A percentile compares a stretch with the other conserved stretches of the same genome.
phyloP scores from a whole-genome alignment of 2,797 vertebrate genomes.

The Alfaro cultratus region DNA sequence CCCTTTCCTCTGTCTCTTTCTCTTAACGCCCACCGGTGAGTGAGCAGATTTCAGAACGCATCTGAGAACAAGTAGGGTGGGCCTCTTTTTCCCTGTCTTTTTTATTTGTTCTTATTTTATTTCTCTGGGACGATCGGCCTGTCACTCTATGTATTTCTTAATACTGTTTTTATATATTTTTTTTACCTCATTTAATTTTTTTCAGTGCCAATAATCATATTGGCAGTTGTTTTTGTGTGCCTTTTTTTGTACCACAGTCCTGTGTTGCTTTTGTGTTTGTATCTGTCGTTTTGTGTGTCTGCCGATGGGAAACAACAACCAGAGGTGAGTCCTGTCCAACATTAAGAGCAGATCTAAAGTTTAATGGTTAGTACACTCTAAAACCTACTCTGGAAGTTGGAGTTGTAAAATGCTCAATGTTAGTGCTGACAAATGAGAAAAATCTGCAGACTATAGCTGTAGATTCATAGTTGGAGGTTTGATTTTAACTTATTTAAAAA shows the following conservation, averaged over 20 bases:
- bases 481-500: background rate
- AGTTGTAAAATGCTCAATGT: constrained; percentile 15
- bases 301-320: constrained; percentile 33
- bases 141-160: constrained; percentile 6
- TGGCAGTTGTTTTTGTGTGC: constrained; percentile 6
- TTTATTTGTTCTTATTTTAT: constrained; percentile 40
- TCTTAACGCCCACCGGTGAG: constrained; percentile 70
- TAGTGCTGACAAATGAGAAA: constrained; percentile 9
- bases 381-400: constrained; percentile 19
- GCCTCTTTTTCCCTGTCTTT: constrained; percentile 44
- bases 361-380: constrained; percentile 14
- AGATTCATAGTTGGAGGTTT: constrained; percentile 15
- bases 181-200: background rate
- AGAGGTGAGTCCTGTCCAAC: constrained; percentile 70
- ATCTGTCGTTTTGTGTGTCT: constrained; percentile 44
- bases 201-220: constrained; percentile 9
- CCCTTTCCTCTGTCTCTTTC: constrained; percentile 3
- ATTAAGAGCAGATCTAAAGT: constrained; percentile 42
- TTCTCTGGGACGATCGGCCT: constrained; percentile 27
- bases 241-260: constrained; percentile 13
- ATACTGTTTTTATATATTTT: background rate
- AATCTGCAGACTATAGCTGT: constrained; percentile 9
- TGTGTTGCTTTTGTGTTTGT: constrained; percentile 31
- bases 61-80: constrained; percentile 61
- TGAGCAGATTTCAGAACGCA: constrained; percentile 73